These are phyloP conservation scores for Endotricha flammealis DNA, from an alignment of 2,888 invertebrate genomes.

Conservation along the genomic window DNA sequence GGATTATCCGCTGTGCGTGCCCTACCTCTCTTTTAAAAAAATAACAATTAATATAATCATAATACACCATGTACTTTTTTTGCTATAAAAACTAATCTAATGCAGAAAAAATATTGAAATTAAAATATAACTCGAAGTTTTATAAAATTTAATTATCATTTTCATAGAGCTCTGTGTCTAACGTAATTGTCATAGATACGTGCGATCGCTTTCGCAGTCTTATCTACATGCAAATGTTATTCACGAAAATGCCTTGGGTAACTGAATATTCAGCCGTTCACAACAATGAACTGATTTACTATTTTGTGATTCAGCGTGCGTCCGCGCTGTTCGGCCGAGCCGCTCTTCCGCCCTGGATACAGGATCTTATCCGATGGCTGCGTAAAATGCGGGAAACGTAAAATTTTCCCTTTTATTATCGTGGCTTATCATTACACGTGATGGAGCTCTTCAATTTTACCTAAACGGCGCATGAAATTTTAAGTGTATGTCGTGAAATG, in stretches of 20 bases:
- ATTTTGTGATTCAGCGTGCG: slow-evolving; percentile 63
- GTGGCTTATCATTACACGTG: slow-evolving; percentile 37
- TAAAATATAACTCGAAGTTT: too few relatives aligned
- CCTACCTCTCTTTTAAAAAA: too few relatives aligned
- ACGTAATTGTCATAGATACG: slow-evolving; percentile 19
- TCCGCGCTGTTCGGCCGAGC: slow-evolving; percentile 49
- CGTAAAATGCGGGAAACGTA: slow-evolving; percentile 41
- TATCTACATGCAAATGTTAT: slow-evolving; percentile 47
- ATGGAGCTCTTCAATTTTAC: slow-evolving; percentile 35
- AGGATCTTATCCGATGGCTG: slow-evolving; percentile 41
- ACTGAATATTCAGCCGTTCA: slow-evolving; percentile 56
- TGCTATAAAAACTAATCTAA: too few relatives aligned
- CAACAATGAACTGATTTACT: slow-evolving; percentile 64
- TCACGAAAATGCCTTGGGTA: slow-evolving; percentile 42
- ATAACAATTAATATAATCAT: too few relatives aligned
- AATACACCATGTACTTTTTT: too few relatives aligned
- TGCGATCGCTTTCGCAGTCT: slow-evolving; percentile 31
- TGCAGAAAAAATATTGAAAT: too few relatives aligned
- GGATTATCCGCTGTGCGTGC: too few relatives aligned
- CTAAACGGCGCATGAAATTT: slow-evolving; percentile 41
- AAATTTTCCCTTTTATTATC: slow-evolving; percentile 37
- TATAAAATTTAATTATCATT: too few relatives aligned
- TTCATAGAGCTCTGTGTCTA: too few relatives aligned
- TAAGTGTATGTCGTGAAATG: slow-evolving; percentile 23
- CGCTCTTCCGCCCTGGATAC: slow-evolving; percentile 40